Percentiles rank a stretch among this genome's conserved stretches.
phyloP scores from a whole-genome alignment of 2,888 invertebrate species.

The Parnassius smintheus region DNA sequence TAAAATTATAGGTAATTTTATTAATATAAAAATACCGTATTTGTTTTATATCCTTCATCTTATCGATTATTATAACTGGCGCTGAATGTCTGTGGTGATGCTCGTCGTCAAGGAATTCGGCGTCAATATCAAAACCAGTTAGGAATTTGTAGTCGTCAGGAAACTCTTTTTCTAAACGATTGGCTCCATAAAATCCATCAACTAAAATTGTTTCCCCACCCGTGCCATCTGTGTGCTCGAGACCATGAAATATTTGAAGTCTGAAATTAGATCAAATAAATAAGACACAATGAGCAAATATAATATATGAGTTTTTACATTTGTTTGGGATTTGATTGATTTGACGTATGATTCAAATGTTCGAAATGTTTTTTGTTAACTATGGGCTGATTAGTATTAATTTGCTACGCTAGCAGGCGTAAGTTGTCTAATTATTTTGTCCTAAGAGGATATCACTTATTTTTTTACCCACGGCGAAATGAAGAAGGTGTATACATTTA shows the following conservation, averaged over 20 bases:
- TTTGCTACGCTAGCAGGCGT: too few relatives aligned
- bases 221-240: conserved; percentile 71
- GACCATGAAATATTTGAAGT: conserved; percentile 68
- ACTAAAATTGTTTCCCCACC: conserved; percentile 89
- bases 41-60: conserved; percentile 80
- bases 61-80: conserved; percentile 81
- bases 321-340: too few relatives aligned
- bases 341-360: too few relatives aligned
- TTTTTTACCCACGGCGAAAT: too few relatives aligned
- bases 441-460: too few relatives aligned
- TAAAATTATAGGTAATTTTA: too few relatives aligned
- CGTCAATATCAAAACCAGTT: conserved; percentile 78
- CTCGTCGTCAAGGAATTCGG: conserved; percentile 84
- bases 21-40: conserved; percentile 71
- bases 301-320: too few relatives aligned
- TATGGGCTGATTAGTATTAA: too few relatives aligned
- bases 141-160: conserved; percentile 82
- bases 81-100: conserved; percentile 79
- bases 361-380: too few relatives aligned
- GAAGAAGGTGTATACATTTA: too few relatives aligned
- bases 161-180: conserved; percentile 71
- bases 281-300: too few relatives aligned
- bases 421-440: too few relatives aligned
- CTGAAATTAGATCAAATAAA: conserved; percentile 40
- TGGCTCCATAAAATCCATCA: conserved; percentile 87